Evolutionary conservation across 1,140 invertebrate genomes (phyloP), one percentile per base, ranked within the genome.

Genomic region (Macrobrachium nipponense): DNA sequence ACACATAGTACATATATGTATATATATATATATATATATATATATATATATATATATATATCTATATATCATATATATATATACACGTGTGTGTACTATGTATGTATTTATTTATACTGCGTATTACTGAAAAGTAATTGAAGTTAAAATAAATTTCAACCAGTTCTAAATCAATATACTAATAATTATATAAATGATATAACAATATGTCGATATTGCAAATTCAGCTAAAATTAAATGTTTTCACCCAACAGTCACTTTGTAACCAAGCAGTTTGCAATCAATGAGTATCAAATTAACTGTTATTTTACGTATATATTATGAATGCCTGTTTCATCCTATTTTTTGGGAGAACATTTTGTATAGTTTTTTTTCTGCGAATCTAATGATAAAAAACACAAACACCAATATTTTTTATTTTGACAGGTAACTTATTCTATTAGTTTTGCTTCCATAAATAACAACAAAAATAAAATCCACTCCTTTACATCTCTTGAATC

Each of bases 1-100:
- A n/a, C n/a, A n/a, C n/a, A n/a, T n/a, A n/a, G n/a, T 66, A 23
- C 14, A 66, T 66, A 23, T 66, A 66, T 66, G 5, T 66, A 66
- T 66, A 66, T 66, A 66, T 66, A 66, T 66, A 66, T 66, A 66
- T 66, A 66, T 66, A 66, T 66, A 66, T 8, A 66, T 66, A 66
- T 66, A 66, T 4, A 66, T 23, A 66, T 8, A 66, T 66, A 23
- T 8, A 66, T 66, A 23, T 66, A 66, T 66, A 66, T 23, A 66
- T 66, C 5, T 66, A 66, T 20, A 20, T 20, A 20, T 20, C 2
- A 11, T 66, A 66, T 66, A 66, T 66, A 66, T 66, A 66, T 66
- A 66, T 66, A 66, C 14, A 66, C 14, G 15, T 66, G 15, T n/a
- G 8, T 68, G n/a, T 20, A n/a, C n/a, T n/a, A 68, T n/a, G 36